Percentiles rank a stretch among this genome's conserved stretches.
Evolutionary conservation across 2,888 invertebrate genomes (phyloP).

Genomic region (Selenia dentaria): DNA sequence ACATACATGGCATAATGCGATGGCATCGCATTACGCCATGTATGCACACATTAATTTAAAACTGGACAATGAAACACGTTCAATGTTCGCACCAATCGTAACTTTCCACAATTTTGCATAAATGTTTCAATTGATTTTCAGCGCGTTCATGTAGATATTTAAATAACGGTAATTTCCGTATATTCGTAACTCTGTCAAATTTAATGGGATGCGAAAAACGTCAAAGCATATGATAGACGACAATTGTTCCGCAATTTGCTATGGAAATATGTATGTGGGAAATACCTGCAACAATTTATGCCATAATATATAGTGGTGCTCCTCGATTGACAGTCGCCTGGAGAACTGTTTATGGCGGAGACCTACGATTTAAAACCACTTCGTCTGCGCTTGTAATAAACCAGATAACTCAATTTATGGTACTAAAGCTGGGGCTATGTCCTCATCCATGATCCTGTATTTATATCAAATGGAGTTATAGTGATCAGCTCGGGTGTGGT

Average conservation of each 20-base stretch:
- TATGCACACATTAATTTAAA: constrained; percentile 25
- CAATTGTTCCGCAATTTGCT: constrained; percentile 55
- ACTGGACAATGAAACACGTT: constrained; percentile 15
- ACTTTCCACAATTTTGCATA: constrained; percentile 29
- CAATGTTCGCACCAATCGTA: constrained; percentile 5
- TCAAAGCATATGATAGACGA: constrained; percentile 62
- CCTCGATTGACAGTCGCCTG: constrained; percentile 62
- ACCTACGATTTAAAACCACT: constrained; percentile 58
- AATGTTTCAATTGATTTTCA: constrained; percentile 32
- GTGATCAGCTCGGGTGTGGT: constrained; percentile 49
- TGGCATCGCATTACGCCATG: too few species aligned
- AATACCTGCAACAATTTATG: too few species aligned
- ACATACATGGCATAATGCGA: constrained; percentile 14
- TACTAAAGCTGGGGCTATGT: constrained; percentile 53
- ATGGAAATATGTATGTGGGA: constrained; percentile 53
- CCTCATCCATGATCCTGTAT: constrained; percentile 51
- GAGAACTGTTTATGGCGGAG: constrained; percentile 58
- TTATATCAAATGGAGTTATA: constrained; percentile 59
- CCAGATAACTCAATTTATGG: constrained; percentile 69
- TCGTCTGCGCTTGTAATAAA: constrained; percentile 63
- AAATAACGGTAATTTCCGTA: constrained; percentile 52
- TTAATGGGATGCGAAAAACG: constrained; percentile 58
- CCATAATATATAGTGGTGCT: constrained; percentile 49
- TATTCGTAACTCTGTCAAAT: constrained; percentile 56
- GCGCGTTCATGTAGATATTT: constrained; percentile 31